Base-by-base conservation (phyloP, 2,113 vertebrate species). In the Gambusia affinis region DNA sequence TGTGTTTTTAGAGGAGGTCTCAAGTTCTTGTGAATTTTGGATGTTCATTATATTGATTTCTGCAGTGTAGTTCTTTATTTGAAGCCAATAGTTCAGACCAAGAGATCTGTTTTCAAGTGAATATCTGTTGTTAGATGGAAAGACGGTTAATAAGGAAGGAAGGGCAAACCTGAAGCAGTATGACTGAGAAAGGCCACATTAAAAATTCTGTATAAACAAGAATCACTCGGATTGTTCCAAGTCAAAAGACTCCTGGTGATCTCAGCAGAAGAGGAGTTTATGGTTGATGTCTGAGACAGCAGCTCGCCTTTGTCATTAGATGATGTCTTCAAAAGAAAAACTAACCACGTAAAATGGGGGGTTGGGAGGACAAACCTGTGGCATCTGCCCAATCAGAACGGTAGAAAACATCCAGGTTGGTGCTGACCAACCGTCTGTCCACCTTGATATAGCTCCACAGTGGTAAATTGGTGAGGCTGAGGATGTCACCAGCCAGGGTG, bases 361-460 rank as follows among this genome's bases (percentile, higher is more conserved):
- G 79, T 67, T 75, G 76, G 67, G 27, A 44, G 64, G 12, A 81
- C 57, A 88, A 85, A 57, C 29, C 63, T 69, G 67, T 77, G 81
- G 88, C 86, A 87, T 78, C 80, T 82, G 80, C 78, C 62, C 65
- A 28, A 60, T 64, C 77, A 73, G 65, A 71, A 44, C 78, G 67
- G 60, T 61, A 51, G 70, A 73, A 51, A 67, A 78, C 62, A 22
- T 74, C 70, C 73, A 61, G 67, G 28, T 70, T 47, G 80, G 69
- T 74, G 76, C 22, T n/a, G 70, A 85, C 75, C 78, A 72, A 72
- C 57, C 87, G 86, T 71, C 84, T 86, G 85, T 85, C 81, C 72
- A 64, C 75, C 57, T 63, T 30, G 0, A 28, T 70, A 28, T 68
- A 64, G 1, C 19, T 3, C 60, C 63, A 44, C 30, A 24, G 64